phyloP scores from a whole-genome alignment of 2,797 vertebrate genomes.

The Arrhamphus sclerolepis region DNA sequence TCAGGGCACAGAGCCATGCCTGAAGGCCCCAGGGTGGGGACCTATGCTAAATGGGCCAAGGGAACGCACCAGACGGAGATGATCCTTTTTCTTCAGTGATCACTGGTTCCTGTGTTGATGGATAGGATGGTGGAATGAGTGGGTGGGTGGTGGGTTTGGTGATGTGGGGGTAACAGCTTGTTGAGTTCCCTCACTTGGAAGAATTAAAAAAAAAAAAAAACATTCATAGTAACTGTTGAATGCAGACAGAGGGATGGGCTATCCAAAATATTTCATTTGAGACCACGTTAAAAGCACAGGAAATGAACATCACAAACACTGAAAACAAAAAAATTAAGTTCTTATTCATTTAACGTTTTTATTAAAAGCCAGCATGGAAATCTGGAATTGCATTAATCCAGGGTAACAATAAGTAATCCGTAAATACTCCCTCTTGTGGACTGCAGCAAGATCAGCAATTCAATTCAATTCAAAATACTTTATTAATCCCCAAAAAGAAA shows the following conservation, averaged over 20 bases:
- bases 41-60: conserved; percentile 74
- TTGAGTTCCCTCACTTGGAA: conserved; percentile 67
- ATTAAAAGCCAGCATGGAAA: background rate
- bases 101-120: conserved; percentile 65
- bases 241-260: conserved; percentile 7
- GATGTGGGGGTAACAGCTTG: conserved; percentile 66
- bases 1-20: conserved; percentile 77
- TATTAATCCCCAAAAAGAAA: no score
- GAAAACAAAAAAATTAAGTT: background rate
- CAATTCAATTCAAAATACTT: no score
- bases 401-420: conserved; percentile 26
- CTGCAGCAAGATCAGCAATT: conserved; percentile 56
- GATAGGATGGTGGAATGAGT: conserved; percentile 30
- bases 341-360: background rate
- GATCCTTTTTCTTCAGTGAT: conserved; percentile 67
- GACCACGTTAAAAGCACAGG: no score
- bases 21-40: conserved; percentile 74
- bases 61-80: conserved; percentile 78
- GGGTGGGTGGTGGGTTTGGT: conserved; percentile 5
- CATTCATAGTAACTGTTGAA: conserved; percentile 59
- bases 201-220: conserved; percentile 45
- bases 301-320: background rate
- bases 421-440: conserved; percentile 37
- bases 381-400: conserved; percentile 28
- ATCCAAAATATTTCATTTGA: background rate